Evolutionary conservation across 2,888 invertebrate species (phyloP), one percentile per base, ranked within the genome.

Genomic region (Saturnia japonica): DNA sequence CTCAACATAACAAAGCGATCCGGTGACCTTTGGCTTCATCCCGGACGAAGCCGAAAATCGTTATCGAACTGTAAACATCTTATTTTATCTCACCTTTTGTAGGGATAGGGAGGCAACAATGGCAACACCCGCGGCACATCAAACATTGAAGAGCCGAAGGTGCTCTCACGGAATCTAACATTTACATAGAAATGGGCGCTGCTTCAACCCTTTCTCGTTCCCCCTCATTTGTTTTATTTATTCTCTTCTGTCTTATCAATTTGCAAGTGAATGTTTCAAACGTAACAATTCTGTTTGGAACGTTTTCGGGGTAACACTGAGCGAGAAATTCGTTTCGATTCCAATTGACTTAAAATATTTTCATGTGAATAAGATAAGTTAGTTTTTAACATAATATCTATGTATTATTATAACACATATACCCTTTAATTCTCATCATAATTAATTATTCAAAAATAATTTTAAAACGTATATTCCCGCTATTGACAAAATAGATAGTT

Each of bases 211-310:
- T 83, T 86, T 85, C 78, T 76, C 76, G 70, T 71, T 76, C 71
- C 73, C 74, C 74, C 78, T 79, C 84, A 83, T 88, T 86, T 86
- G 85, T 87, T 85, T 88, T 88, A 88, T 88, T 85, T 88, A 88
- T 87, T 81, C 79, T 73, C 75, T 77, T 75, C 80, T 81, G 85
- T 85, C 84, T 86, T 83, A 85, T 88, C 88, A 87, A 86, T 87
- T 86, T 82, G 79, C 76, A 78, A 75, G 76, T 78, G 80, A 84
- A 87, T 86, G 80, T 83, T 79, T 84, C 83, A 84, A 70, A 71
- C 54, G 74, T 70, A 70, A 75, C 68, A 70, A 73, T 73, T 76
- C 74, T 73, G 71, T 34, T 64, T 71, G 68, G 54, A n/a, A 66
- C 67, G 43, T 45, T 47, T 67, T n/a, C 51, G n/a, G 22, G 51